Evolutionary conservation across 2,113 vertebrate genomes (phyloP), one percentile per base, ranked within the genome.

Genomic region (Calypte anna): DNA sequence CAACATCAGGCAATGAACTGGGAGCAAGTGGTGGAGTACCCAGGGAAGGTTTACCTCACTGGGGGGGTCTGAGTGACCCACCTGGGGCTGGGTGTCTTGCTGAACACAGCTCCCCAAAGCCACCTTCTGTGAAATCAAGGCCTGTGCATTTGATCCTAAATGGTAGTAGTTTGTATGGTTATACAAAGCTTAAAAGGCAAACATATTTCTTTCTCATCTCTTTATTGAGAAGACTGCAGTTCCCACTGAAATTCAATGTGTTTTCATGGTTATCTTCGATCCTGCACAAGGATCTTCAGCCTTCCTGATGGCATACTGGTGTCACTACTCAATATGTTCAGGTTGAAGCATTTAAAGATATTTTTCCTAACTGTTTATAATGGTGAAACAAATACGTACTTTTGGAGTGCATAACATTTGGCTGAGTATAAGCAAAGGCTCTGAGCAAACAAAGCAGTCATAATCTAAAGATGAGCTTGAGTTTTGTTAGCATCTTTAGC

Each of bases 11-110:
- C n/a, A 80, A 22, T 55, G 40, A 61, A 46, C 40, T 66, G 24
- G 6, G 70, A 90, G 10, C 0, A 1, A 61, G 14, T n/a, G 30
- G 33, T 48, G 0, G 1, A 30, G 33, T 48, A 13, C 21, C 7
- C 40, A 40, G 15, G 31, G 23, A 18, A 58, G 51, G 9, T 53
- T n/a, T 43, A 23, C 27, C 31, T 67, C 0, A 0, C 11, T 17
- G 4, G 12, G 17, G 5, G 51, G 44, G 22, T 83, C 33, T 30
- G 44, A 55, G 44, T 66, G 31, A 61, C 59, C 40, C 46, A 14
- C 9, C 36, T 36, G 33, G 40, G 10, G 4, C 4, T 64, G 36
- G 10, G 27, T 73, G 31, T 44, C 36, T 36, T 86, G 73, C 38
- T 79, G 54, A 59, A 51, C 31, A 36, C 22, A 8, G 25, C 19